Conservation (phyloP, 2,888 invertebrate genomes). For the Oligia latruncula region DNA sequence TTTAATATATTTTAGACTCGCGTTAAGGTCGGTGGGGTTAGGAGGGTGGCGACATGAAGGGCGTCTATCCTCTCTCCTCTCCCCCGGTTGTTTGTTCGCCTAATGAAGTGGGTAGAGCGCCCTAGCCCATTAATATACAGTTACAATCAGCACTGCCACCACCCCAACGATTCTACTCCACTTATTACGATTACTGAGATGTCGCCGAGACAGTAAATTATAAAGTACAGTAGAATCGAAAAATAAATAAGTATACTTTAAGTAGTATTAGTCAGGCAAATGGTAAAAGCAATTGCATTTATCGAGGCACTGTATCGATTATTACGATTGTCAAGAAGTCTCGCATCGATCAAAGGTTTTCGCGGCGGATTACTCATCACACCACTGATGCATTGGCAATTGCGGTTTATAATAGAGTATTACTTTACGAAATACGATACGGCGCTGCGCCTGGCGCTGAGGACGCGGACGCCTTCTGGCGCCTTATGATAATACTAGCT, state of each 20-base stretch:
- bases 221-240: slow-evolving; percentile 38
- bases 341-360: slow-evolving; percentile 64
- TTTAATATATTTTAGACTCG: slow-evolving; percentile 70
- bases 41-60: slow-evolving; percentile 84
- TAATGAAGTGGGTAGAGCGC: slow-evolving; percentile 87
- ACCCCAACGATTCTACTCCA: slow-evolving; percentile 69
- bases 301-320: slow-evolving; percentile 52
- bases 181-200: slow-evolving; percentile 66
- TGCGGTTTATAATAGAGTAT: slow-evolving; percentile 60
- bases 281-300: slow-evolving; percentile 47
- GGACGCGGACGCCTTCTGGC: slow-evolving; percentile 29
- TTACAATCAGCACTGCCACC: slow-evolving; percentile 76
- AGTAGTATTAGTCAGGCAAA: slow-evolving; percentile 37
- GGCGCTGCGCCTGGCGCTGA: slow-evolving; percentile 67
- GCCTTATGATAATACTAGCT: slow-evolving; percentile 29
- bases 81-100: slow-evolving; percentile 84
- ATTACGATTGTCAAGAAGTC: slow-evolving; percentile 50
- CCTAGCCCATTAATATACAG: slow-evolving; percentile 83
- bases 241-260: slow-evolving; percentile 31
- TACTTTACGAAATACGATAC: slow-evolving; percentile 73
- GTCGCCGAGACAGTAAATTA: slow-evolving; percentile 56
- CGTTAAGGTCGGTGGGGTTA: slow-evolving; percentile 73
- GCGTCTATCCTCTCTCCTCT: slow-evolving; percentile 75
- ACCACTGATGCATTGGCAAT: slow-evolving; percentile 72
- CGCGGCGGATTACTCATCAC: slow-evolving; percentile 72